Percentiles rank a stretch among this genome's conserved stretches.
Conservation (phyloP, 2,797 vertebrate species). For the Melopsittacus undulatus region DNA sequence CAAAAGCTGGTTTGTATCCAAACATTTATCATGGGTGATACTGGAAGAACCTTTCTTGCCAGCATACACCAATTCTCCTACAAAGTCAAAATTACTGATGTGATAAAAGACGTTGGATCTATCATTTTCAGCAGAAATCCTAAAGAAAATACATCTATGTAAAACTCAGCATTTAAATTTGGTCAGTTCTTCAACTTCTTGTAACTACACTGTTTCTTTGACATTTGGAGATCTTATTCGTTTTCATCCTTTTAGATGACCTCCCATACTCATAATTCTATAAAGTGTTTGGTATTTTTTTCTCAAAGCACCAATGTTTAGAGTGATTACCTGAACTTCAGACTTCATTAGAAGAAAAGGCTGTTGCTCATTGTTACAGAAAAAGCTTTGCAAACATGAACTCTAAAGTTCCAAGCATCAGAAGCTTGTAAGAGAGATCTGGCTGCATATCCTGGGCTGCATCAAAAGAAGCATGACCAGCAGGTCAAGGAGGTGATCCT, state of each 20-base stretch:
- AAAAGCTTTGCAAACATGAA: neutral
- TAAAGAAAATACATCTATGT: neutral
- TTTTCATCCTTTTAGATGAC: neutral
- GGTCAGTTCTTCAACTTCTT: neutral
- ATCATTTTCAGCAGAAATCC: neutral
- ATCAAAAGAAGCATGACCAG: too few relatives aligned
- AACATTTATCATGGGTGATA: neutral
- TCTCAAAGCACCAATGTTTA: neutral
- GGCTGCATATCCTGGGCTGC: too few relatives aligned
- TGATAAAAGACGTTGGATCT: neutral
- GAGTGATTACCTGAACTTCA: neutral
- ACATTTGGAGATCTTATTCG: neutral
- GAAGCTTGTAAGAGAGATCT: neutral
- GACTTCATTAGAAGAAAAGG: neutral
- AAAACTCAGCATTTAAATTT: neutral
- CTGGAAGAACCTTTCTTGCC: neutral
- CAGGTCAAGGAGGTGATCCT: too few relatives aligned
- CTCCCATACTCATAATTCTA: neutral
- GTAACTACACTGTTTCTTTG: neutral
- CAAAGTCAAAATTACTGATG: neutral
- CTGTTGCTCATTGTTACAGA: neutral
- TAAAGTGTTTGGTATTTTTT: neutral
- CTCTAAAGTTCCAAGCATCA: fast-evolving
- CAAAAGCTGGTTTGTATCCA: neutral
- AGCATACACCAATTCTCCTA: neutral